Conservation (phyloP, 1,140 invertebrate genomes). For the Drosophila persimilis region DNA sequence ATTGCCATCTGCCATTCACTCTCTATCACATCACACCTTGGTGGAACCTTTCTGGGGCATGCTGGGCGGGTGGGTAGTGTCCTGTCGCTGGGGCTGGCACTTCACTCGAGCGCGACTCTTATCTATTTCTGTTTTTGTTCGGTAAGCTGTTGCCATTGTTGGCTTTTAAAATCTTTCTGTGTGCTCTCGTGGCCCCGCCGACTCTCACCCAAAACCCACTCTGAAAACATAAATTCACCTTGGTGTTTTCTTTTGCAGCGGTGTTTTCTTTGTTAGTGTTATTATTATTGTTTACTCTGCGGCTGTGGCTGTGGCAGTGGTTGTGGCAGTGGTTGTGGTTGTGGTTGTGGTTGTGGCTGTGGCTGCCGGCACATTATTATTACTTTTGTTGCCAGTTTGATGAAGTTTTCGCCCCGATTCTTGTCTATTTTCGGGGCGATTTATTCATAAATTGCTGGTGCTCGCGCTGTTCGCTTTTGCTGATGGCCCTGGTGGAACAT, state of each 20-base stretch:
- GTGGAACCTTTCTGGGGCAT: constrained; percentile 1
- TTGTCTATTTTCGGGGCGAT: constrained; percentile 56
- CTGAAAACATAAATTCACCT: constrained; percentile 29
- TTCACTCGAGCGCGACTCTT: not conserved
- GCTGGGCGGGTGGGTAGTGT: constrained; percentile 3
- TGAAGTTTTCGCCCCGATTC: constrained; percentile 56
- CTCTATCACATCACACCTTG: constrained; percentile 2
- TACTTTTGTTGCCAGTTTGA: constrained; percentile 64
- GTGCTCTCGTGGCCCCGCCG: not conserved
- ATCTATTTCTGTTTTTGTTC: constrained; percentile 13
- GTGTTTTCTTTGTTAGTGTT: constrained; percentile 5
- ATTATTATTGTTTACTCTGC: constrained; percentile 13
- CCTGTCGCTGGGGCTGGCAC: not conserved
- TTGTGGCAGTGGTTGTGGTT: not conserved
- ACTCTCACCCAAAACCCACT: not conserved
- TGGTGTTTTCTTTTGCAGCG: not conserved
- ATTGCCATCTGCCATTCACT: no score
- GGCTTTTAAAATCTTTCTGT: constrained; percentile 27
- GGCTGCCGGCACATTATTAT: constrained; percentile 34
- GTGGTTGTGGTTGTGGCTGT: constrained; percentile 14
- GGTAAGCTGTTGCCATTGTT: constrained; percentile 41
- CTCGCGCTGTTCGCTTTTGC: constrained; percentile 26
- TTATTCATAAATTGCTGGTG: constrained; percentile 57
- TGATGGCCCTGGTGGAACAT: constrained; percentile 13
- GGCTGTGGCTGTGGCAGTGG: not conserved